These are phyloP conservation scores for Myiotriccus ornatus DNA, from an alignment of 2,797 vertebrate species.

Conservation along the genomic window DNA sequence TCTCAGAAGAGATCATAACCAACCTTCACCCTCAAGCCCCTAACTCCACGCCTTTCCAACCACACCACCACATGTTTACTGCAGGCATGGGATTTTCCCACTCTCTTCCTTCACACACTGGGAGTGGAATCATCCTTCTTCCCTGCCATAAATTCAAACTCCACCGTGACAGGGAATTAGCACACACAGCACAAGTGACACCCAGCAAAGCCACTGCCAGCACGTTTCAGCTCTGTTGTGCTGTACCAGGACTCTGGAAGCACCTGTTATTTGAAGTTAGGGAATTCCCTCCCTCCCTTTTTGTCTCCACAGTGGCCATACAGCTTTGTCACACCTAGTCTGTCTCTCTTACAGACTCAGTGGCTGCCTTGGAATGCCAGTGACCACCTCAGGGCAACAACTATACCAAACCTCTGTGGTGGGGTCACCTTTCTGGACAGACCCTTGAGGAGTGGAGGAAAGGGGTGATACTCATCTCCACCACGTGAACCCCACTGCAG, in stretches of 20 bases:
- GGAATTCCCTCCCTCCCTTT: not conserved
- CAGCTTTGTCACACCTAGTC: not conserved
- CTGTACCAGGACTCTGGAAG: not conserved
- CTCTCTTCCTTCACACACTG: too few relatives aligned
- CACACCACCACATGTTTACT: accelerated
- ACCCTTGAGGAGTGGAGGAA: not conserved
- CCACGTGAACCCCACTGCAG: not conserved
- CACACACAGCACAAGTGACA: not conserved
- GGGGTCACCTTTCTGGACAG: not conserved
- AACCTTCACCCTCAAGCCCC: not conserved
- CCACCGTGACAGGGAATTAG: not conserved
- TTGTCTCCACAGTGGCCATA: not conserved
- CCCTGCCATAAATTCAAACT: not conserved
- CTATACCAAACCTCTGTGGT: not conserved
- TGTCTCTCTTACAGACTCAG: not conserved
- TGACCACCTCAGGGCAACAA: accelerated
- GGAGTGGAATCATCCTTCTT: not conserved
- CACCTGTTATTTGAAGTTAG: not conserved
- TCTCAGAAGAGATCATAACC: not conserved
- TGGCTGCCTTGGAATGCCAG: not conserved
- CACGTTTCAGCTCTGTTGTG: not conserved
- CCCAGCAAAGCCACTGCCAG: not conserved
- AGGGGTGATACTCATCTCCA: not conserved
- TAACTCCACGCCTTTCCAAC: not conserved
- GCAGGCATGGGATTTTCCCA: not conserved